Conservation (phyloP, 1,140 invertebrate species). For the Andricus grossulariae region DNA sequence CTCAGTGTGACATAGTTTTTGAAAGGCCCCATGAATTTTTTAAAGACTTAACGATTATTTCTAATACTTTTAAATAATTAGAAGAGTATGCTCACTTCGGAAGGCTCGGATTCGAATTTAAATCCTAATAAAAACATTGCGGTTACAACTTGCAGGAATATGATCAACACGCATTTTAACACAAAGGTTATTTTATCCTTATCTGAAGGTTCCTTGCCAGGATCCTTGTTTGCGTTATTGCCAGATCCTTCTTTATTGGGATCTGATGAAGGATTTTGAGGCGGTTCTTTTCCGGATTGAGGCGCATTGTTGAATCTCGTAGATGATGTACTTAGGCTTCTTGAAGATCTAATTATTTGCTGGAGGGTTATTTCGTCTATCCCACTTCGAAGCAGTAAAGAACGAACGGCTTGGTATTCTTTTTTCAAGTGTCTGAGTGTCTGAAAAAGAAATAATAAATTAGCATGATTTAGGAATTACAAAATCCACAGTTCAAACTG, state of each 20-base stretch:
- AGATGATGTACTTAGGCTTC: conserved; percentile 47
- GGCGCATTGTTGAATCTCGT: conserved; percentile 29
- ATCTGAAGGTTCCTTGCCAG: conserved; percentile 30
- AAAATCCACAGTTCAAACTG: no score
- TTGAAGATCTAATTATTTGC: conserved; percentile 23
- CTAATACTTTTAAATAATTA: background rate
- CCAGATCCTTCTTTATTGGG: conserved; percentile 41
- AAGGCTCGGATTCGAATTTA: background rate
- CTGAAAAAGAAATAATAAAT: conserved; percentile 44
- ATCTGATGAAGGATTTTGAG: conserved; percentile 12
- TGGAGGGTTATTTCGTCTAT: conserved; percentile 38
- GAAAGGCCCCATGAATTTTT: no score
- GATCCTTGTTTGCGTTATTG: conserved; percentile 38
- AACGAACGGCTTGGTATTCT: conserved; percentile 73
- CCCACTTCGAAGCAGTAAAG: conserved; percentile 67
- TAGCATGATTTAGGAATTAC: background rate
- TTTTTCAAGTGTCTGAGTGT: conserved; percentile 62
- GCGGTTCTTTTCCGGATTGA: conserved; percentile 12
- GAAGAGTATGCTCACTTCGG: background rate
- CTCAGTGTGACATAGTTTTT: no score
- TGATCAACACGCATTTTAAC: conserved; percentile 38
- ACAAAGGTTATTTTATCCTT: conserved; percentile 37
- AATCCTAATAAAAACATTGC: background rate
- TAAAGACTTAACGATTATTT: background rate
- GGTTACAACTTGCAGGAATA: conserved; percentile 23